Conservation (phyloP, 2,113 vertebrate genomes). For the Crocuta crocuta region DNA sequence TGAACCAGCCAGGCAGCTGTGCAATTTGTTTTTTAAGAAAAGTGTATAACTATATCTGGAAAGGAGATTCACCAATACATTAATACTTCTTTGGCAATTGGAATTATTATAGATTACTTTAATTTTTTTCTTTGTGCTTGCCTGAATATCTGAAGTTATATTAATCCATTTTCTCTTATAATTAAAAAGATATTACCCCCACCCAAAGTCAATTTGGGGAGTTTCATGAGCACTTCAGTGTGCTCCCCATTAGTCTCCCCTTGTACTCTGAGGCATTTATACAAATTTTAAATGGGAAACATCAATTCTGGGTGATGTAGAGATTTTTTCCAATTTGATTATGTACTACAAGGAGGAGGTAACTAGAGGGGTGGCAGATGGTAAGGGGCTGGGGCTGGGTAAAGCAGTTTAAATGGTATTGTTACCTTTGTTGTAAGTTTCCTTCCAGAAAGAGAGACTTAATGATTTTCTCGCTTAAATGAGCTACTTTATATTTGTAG, state of each 20-base stretch:
- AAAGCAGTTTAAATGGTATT: slow-evolving; percentile 12
- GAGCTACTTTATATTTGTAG: slow-evolving; percentile 52
- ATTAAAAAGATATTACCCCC: slow-evolving; percentile 34
- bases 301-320: background rate
- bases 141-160: slow-evolving; percentile 42
- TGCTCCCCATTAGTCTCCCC: background rate
- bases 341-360: background rate
- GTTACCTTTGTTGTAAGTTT: slow-evolving; percentile 47
- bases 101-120: slow-evolving; percentile 45
- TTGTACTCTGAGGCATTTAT: background rate
- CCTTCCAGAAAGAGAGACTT: slow-evolving; percentile 8
- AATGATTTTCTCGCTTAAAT: slow-evolving; percentile 54
- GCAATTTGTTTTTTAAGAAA: background rate
- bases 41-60: background rate
- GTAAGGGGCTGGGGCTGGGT: background rate
- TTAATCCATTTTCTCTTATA: slow-evolving; percentile 46
- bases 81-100: background rate
- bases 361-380: background rate
- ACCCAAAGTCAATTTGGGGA: background rate
- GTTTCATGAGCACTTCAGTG: background rate
- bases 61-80: background rate
- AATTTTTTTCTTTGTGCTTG: slow-evolving; percentile 38
- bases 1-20: background rate
- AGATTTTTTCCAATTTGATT: background rate
- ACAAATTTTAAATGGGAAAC: slow-evolving; percentile 2